Conservation (phyloP, 2,888 invertebrate genomes). For the Polylopha cassiicola region DNA sequence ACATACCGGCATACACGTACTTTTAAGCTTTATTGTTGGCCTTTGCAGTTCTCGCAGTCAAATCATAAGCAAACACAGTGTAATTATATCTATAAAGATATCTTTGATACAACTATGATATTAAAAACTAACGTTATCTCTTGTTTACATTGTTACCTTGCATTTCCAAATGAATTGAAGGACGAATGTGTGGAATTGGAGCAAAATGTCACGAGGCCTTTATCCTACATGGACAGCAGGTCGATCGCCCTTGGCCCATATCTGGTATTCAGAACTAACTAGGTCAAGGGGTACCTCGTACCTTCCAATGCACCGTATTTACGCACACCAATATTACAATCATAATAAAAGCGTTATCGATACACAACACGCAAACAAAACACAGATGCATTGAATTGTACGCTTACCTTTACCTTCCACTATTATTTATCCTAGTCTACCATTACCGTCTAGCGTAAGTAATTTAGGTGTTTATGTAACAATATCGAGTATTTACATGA, state of each 20-base stretch:
- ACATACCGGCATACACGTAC: too few species aligned
- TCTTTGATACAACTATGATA: too few species aligned
- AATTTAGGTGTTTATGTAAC: not conserved
- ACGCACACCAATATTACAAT: conserved; percentile 12
- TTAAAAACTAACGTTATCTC: too few species aligned
- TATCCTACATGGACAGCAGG: conserved; percentile 40
- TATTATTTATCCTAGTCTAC: conserved; percentile 3
- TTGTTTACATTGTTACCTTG: too few species aligned
- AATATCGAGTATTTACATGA: not conserved
- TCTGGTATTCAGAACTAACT: conserved; percentile 33
- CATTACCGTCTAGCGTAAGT: conserved; percentile 6
- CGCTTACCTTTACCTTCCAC: conserved; percentile 1
- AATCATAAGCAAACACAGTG: too few species aligned
- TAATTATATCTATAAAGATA: too few species aligned
- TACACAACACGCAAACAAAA: conserved; percentile 14
- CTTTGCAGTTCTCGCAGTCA: too few species aligned
- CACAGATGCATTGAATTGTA: conserved; percentile 7
- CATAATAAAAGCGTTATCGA: conserved; percentile 13
- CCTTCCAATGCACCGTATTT: conserved; percentile 18
- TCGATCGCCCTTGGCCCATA: conserved; percentile 56
- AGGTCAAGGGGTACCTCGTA: conserved; percentile 31
- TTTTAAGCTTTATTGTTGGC: too few species aligned
- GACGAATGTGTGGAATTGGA: conserved; percentile 16
- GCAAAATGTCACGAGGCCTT: conserved; percentile 19
- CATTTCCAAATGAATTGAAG: too few species aligned